Base-by-base conservation (phyloP, 2,888 invertebrate genomes). In the Barypeithes pellucidus region DNA sequence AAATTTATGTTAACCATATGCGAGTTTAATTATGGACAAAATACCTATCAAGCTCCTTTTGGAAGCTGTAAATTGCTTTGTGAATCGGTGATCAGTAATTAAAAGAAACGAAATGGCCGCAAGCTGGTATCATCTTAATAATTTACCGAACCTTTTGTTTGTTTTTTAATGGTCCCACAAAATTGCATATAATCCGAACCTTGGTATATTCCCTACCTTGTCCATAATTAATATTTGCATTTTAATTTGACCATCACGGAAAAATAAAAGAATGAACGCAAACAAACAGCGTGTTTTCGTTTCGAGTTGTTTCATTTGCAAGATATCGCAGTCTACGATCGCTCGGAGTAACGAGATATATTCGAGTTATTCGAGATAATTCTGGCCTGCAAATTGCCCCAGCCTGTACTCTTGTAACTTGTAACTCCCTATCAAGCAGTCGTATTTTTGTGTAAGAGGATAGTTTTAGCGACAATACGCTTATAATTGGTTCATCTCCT, bases 361-460 rank as follows among this genome's bases (percentile, higher is more conserved):
- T 80, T 79, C 80, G 77, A 78, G 79, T 78, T 79, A 79, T 79
- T 77, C 76, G 70, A 79, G 79, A 79, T 80, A 79, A 78, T 78
- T 73, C 75, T 72, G 78, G 77, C 73, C 80, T 79, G 79, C 80
- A 79, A 80, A 80, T 80, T 79, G 79, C 78, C 77, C 75, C 75
- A 77, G 68, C 76, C 76, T 77, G 75, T 76, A 75, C 66, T 68
- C 67, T 66, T 61, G 68, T 67, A 33, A 33, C 50, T 73, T 77
- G 72, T 69, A 73, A 77, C 72, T 67, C 52, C 50, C 22, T n/a
- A 70, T 70, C 60, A 50, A 61, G 41, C 39, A 16, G 33, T 67
- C 20, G 68, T 54, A 22, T 72, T 45, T 72, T 62, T 50, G 50
- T 33, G 29, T 65, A 52, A 24, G 33, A 36, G 36, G 22, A 50